These are phyloP conservation scores for Halcyon badia DNA, from an alignment of 2,797 vertebrate genomes.

Conservation along the genomic window DNA sequence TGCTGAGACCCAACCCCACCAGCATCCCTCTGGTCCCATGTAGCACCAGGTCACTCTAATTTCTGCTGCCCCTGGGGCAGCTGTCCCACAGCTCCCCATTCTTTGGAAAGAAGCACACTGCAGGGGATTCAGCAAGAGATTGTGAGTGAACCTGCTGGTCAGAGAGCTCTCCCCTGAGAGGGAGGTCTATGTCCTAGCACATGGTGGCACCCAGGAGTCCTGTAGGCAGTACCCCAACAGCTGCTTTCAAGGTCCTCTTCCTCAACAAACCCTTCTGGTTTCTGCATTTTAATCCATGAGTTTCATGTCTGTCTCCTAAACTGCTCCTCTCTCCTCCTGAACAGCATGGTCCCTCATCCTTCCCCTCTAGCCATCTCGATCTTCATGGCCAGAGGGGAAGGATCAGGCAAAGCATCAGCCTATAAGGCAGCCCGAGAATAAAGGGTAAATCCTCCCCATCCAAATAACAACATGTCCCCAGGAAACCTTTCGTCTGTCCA, in stretches of 20 bases:
- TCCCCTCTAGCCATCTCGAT: not conserved
- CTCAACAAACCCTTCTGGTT: not conserved
- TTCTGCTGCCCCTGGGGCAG: not conserved
- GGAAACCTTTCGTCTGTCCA: constrained; percentile 22
- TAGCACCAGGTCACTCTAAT: not conserved
- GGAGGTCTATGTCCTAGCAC: not conserved
- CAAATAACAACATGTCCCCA: not conserved
- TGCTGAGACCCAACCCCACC: not conserved
- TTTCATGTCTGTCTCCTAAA: not conserved
- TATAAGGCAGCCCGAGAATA: not conserved
- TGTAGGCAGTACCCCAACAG: not conserved
- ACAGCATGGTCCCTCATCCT: not conserved
- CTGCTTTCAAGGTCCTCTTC: not conserved
- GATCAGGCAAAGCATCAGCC: not conserved
- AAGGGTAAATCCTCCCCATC: not conserved
- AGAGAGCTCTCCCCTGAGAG: not conserved
- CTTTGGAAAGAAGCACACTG: not conserved
- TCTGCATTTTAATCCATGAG: not conserved
- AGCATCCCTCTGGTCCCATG: not conserved
- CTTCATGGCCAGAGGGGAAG: not conserved
- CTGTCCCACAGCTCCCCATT: not conserved
- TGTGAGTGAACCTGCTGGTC: not conserved
- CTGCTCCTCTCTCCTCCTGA: not conserved
- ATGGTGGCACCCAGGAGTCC: not conserved
- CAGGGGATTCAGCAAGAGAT: not conserved